Percentiles rank a stretch among this genome's conserved stretches.
Conservation (phyloP, 2,797 vertebrate genomes). For the Urosaurus nigricauda region DNA sequence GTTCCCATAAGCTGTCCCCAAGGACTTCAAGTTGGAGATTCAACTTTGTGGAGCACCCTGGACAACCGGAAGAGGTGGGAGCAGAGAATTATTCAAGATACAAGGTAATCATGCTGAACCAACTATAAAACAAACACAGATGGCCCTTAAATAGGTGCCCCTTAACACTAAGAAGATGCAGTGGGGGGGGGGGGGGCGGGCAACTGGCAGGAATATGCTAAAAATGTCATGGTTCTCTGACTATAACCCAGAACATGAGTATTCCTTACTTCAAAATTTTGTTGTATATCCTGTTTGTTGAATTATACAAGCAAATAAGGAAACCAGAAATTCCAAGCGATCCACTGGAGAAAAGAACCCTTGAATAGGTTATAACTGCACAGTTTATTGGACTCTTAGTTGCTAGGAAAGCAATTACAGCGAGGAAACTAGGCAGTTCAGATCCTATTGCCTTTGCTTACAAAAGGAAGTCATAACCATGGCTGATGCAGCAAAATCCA, state of each 20-base stretch:
- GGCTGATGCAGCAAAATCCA: neutral
- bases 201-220: neutral
- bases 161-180: neutral
- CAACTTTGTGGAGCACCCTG: conserved; percentile 15
- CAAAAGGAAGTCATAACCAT: neutral
- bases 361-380: neutral
- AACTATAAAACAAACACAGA: neutral
- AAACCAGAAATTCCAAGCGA: conserved; percentile 6
- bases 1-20: conserved; percentile 76
- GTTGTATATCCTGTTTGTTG: too few relatives aligned
- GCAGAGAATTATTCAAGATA: conserved; percentile 4
- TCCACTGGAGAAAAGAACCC: neutral
- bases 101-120: neutral
- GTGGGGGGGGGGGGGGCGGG: neutral
- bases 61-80: rapidly evolving
- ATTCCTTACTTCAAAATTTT: neutral
- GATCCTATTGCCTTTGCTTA: neutral
- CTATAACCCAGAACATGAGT: neutral
- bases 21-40: conserved; percentile 33
- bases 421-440: neutral
- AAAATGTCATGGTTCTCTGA: neutral
- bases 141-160: neutral
- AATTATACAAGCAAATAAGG: neutral
- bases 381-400: too few relatives aligned
- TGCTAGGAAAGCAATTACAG: neutral